These are phyloP conservation scores for Myxocyprinus asiaticus DNA, from an alignment of 2,113 vertebrate genomes.

Conservation along the genomic window DNA sequence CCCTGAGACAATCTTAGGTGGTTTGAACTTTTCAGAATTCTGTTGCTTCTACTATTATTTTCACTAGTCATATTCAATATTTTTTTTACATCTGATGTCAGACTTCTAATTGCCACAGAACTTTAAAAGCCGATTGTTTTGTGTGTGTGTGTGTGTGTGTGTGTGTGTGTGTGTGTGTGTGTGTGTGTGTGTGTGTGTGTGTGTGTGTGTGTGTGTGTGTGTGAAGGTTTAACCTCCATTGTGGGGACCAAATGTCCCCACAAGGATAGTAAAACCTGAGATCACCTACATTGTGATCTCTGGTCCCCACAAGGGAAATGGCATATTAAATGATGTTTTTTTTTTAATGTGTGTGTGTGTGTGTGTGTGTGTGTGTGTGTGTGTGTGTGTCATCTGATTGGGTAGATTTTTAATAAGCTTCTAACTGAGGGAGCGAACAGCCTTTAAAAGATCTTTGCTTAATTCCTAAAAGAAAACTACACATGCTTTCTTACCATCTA, in stretches of 20 bases:
- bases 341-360: not conserved
- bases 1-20: conserved; percentile 60
- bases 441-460: conserved; percentile 24
- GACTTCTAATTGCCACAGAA: conserved; percentile 3
- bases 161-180: no score
- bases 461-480: conserved; percentile 11
- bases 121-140: conserved; percentile 35
- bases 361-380: not conserved
- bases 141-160: no score
- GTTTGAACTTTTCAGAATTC: conserved; percentile 42
- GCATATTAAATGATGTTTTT: no score
- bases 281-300: no score
- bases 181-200: no score
- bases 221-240: no score
- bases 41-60: not conserved
- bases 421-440: not conserved
- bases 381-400: conserved; percentile 43
- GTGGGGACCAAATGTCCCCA: no score
- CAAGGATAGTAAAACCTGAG: no score
- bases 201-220: no score
- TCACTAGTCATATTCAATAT: not conserved
- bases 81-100: not conserved
- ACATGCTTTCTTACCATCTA: not conserved
- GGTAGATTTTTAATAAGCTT: conserved; percentile 49
- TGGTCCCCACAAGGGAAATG: no score